Conservation (phyloP, 2,888 invertebrate species). For the Coremacera marginata region DNA sequence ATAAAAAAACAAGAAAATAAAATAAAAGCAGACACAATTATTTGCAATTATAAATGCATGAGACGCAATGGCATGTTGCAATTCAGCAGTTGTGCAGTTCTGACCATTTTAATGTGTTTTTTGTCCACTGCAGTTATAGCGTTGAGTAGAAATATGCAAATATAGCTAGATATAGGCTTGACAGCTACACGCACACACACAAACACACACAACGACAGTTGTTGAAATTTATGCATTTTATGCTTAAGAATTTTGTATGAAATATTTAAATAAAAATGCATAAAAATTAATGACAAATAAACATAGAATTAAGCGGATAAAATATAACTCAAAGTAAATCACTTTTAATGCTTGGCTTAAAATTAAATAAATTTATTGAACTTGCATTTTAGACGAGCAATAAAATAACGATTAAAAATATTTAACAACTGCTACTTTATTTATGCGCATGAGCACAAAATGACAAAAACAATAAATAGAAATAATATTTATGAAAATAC, state of each 20-base stretch:
- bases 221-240: slow-evolving; percentile 24
- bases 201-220: slow-evolving; percentile 4
- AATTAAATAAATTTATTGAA: no score
- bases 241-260: slow-evolving; percentile 28
- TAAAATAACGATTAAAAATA: no score
- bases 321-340: no score
- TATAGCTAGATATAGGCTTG: no score
- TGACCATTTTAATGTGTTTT: background rate
- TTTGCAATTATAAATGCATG: slow-evolving; percentile 28
- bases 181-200: background rate
- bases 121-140: background rate
- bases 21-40: slow-evolving; percentile 16
- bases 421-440: background rate
- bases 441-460: background rate
- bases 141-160: background rate
- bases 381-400: no score
- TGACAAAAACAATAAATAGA: no score
- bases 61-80: slow-evolving; percentile 26
- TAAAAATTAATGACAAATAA: background rate
- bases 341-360: no score
- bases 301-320: no score
- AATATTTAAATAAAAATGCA: no score
- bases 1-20: background rate
- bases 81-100: background rate
- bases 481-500: background rate